These are phyloP conservation scores for Drosophila demipolita DNA, from an alignment of 2,888 invertebrate genomes.

Conservation along the genomic window DNA sequence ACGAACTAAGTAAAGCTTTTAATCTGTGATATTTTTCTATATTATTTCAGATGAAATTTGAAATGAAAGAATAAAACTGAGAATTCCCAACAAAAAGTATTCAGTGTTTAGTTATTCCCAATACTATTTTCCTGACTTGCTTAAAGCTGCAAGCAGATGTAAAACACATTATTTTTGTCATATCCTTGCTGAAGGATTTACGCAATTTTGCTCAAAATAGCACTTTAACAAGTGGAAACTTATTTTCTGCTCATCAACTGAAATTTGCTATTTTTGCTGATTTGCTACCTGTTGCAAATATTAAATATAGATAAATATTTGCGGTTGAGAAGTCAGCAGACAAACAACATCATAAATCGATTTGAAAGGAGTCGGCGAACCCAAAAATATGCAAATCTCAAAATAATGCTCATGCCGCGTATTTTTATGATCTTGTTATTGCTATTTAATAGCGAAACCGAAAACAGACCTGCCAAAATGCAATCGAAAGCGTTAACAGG, in stretches of 20 bases:
- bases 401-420: slow-evolving; percentile 63
- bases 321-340: slow-evolving; percentile 66
- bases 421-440: slow-evolving; percentile 68
- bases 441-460: slow-evolving; percentile 55
- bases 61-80: not conserved
- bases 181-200: slow-evolving; percentile 26
- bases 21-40: not conserved
- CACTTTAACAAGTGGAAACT: not conserved
- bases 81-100: slow-evolving; percentile 4
- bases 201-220: slow-evolving; percentile 8
- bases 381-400: slow-evolving; percentile 57
- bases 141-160: not conserved
- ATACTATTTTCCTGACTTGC: not conserved
- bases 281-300: slow-evolving; percentile 38
- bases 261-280: not conserved
- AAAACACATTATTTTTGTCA: not conserved
- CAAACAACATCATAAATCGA: slow-evolving; percentile 60
- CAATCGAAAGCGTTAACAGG: slow-evolving; percentile 10
- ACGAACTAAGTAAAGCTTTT: no score
- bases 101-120: slow-evolving; percentile 1
- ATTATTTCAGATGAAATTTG: not conserved
- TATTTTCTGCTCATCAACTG: not conserved
- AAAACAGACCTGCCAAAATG: not conserved
- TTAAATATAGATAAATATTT: slow-evolving; percentile 8
- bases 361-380: slow-evolving; percentile 19